Evolutionary conservation across 2,888 invertebrate species (phyloP), one percentile per base, ranked within the genome.

Genomic region (Oscheius sp.): DNA sequence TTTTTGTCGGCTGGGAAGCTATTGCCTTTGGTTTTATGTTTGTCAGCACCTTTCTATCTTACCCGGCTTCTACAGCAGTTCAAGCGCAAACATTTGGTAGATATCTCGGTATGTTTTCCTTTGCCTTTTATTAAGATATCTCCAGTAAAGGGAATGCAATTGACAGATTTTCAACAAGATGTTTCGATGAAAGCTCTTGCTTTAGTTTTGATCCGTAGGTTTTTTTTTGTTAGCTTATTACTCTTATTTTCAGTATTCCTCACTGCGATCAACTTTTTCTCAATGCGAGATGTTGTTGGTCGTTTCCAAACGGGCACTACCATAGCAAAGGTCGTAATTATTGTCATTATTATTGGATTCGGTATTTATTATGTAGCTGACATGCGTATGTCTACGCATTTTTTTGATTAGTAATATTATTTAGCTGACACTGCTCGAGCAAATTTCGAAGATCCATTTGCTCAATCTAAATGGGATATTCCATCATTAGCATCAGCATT

Each of bases 11-110:
- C 6, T 82, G 82, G 82, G 75, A 81, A 66, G 76, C 76, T 3
- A 58, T 80, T 56, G 83, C 83, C 3, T 83, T 83, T 73, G 73
- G 77, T 7, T 83, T 83, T 75, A 83, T 83, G 83, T 69, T 68
- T 49, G 72, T 76, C 45, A 70, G 69, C 13, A 25, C 46, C n/a
- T 18, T 71, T 18, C 76, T 84, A 76, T 80, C 80, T 1, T 84
- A 79, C 61, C 84, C 84, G 18, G 84, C 84, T n/a, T 79, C 78
- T n/a, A 83, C 82, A 0, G 84, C 84, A 25, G 84, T 84, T 12
- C 84, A 84, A 61, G 81, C 83, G 18, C 77, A 79, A 49, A 84
- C 84, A n/a, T 83, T 84, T 63, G 84, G 83, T 61, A 79, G 82
- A 61, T 84, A 84, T 56, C 69, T 84, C 27, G 74, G 81, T 81